Evolutionary conservation across 2,113 vertebrate species (phyloP).

Genomic region (Paradoxurus hermaphroditus): DNA sequence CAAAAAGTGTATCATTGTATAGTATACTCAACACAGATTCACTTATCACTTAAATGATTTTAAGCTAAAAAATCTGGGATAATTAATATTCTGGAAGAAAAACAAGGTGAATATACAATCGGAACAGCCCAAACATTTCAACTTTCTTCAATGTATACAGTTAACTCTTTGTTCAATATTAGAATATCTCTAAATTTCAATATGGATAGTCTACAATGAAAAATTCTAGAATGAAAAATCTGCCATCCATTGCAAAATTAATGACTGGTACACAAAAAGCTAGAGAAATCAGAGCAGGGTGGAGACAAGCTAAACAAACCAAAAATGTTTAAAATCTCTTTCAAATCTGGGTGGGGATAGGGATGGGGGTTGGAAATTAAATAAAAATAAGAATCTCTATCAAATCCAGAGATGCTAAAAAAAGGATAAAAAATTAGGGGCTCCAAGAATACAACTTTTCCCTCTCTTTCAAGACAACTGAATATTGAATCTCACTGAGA

Average conservation of each 20-base stretch:
- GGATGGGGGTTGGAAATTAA: neutral
- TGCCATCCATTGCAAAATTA: neutral
- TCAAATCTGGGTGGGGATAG: neutral
- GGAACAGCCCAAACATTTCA: neutral
- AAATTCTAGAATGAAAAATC: constrained; percentile 24
- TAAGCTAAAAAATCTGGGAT: neutral
- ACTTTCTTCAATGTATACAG: neutral
- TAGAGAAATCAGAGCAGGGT: neutral
- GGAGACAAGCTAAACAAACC: neutral
- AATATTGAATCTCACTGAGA: neutral
- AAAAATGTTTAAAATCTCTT: constrained; percentile 35
- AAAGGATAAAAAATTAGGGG: neutral
- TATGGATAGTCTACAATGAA: neutral
- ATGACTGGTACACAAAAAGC: neutral
- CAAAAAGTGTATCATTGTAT: neutral
- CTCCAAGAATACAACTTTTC: neutral
- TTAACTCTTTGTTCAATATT: constrained; percentile 2
- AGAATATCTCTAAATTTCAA: neutral
- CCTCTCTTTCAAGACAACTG: constrained; percentile 1
- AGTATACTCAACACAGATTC: neutral
- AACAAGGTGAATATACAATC: neutral
- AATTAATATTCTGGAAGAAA: constrained; percentile 3
- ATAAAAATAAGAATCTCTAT: neutral
- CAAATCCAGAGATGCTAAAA: neutral
- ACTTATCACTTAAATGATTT: neutral